phyloP scores from a whole-genome alignment of 2,797 vertebrate species.

The Amblyopsis hoosieri region DNA sequence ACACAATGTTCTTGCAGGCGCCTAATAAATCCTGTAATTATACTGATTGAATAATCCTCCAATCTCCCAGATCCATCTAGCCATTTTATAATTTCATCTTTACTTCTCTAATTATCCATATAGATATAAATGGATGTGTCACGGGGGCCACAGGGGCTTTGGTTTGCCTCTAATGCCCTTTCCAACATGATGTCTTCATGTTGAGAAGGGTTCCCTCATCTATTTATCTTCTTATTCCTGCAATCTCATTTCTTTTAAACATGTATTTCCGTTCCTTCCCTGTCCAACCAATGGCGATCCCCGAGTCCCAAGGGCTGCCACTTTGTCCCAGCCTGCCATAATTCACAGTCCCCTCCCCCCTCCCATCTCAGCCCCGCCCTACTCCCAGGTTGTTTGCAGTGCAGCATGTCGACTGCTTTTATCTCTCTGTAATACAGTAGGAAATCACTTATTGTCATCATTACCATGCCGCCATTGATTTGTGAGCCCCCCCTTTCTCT shows the following conservation, averaged over 20 bases:
- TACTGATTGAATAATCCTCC: slow-evolving; percentile 50
- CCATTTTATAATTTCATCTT: slow-evolving; percentile 60
- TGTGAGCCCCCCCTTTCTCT: slow-evolving; percentile 25
- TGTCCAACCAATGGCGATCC: slow-evolving; percentile 46
- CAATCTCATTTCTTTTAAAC: too few species aligned
- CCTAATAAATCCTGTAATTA: slow-evolving; percentile 62
- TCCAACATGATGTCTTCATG: slow-evolving; percentile 30
- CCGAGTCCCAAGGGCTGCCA: slow-evolving; percentile 51
- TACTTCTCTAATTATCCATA: slow-evolving; percentile 60
- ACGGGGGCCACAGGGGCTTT: slow-evolving; percentile 35
- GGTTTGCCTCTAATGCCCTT: slow-evolving; percentile 49
- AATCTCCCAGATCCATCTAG: slow-evolving; percentile 39
- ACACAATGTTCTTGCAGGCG: slow-evolving; percentile 39
- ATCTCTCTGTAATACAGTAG: slow-evolving; percentile 66
- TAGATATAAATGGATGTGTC: slow-evolving; percentile 56
- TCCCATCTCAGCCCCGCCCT: neutral
- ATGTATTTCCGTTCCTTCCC: slow-evolving; percentile 23
- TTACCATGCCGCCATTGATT: slow-evolving; percentile 68
- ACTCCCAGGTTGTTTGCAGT: slow-evolving; percentile 58
- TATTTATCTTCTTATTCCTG: too few species aligned
- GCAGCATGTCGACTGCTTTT: slow-evolving; percentile 75
- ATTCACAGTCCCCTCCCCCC: slow-evolving; percentile 48
- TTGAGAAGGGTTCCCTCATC: too few species aligned
- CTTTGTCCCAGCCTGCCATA: slow-evolving; percentile 52
- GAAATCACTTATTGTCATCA: slow-evolving; percentile 72